These are phyloP conservation scores for Acanthacorydalis orientalis DNA, from an alignment of 2,888 invertebrate genomes.

Conservation along the genomic window DNA sequence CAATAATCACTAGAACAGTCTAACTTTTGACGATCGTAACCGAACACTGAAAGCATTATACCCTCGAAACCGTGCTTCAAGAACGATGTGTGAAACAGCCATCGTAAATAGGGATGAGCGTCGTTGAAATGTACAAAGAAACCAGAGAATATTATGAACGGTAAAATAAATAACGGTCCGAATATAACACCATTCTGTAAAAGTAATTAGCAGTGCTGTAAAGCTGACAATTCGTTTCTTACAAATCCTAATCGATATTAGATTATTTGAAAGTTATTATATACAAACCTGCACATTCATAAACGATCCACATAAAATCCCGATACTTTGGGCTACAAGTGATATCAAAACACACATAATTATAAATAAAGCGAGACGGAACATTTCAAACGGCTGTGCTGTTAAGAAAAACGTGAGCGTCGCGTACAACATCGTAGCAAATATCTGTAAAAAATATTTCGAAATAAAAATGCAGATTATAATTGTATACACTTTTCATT, in stretches of 20 bases:
- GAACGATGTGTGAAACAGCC: conserved; percentile 80
- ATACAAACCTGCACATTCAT: conserved; percentile 58
- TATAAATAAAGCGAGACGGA: conserved; percentile 54
- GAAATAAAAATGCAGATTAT: not conserved
- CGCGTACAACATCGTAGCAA: conserved; percentile 52
- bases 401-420: conserved; percentile 73
- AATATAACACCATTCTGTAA: conserved; percentile 76
- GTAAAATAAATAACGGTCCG: conserved; percentile 74
- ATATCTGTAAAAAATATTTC: conserved; percentile 28
- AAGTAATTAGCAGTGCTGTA: conserved; percentile 1
- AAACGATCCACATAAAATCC: conserved; percentile 68
- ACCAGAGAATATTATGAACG: conserved; percentile 81
- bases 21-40: conserved; percentile 57
- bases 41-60: conserved; percentile 63
- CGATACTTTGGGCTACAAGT: conserved; percentile 72
- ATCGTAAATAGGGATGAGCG: conserved; percentile 58
- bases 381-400: conserved; percentile 61
- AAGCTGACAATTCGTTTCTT: not conserved
- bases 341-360: conserved; percentile 59
- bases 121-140: conserved; percentile 77
- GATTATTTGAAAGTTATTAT: not conserved
- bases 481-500: too few species aligned
- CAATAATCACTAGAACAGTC: conserved; percentile 62
- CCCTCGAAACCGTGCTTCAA: conserved; percentile 81
- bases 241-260: not conserved